phyloP scores from a whole-genome alignment of 2,797 vertebrate species.

The Chiloscyllium punctatum region DNA sequence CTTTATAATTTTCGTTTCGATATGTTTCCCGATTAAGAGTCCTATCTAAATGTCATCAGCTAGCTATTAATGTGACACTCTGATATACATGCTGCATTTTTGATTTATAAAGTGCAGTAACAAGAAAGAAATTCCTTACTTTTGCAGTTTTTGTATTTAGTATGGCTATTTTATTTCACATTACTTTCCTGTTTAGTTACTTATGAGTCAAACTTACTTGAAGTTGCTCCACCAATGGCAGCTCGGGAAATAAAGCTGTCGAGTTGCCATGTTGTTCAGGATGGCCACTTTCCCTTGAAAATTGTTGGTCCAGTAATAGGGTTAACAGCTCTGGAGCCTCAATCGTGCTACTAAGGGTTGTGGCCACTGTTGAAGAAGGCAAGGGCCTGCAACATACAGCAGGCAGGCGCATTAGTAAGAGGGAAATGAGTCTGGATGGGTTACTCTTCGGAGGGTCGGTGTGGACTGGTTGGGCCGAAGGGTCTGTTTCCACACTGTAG shows the following conservation, averaged over 20 bases:
- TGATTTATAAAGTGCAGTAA: background rate
- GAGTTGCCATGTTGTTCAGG: too few species aligned
- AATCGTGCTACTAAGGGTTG: too few species aligned
- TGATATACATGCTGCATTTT: background rate
- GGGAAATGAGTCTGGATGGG: too few species aligned
- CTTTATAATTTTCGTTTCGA: conserved; percentile 6
- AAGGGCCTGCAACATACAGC: background rate
- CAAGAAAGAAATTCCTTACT: background rate
- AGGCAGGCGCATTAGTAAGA: background rate
- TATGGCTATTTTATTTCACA: background rate
- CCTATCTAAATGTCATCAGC: background rate
- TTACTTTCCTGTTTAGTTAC: background rate
- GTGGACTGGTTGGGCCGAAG: too few species aligned
- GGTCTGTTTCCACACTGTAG: too few species aligned
- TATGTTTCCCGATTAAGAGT: background rate
- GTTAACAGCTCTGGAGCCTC: too few species aligned
- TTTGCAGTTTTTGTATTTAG: background rate
- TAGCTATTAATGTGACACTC: background rate
- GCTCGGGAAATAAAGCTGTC: too few species aligned
- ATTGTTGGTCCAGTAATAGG: background rate
- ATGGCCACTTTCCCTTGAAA: too few species aligned
- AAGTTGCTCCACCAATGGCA: background rate
- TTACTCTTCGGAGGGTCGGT: too few species aligned
- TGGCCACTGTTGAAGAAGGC: background rate
- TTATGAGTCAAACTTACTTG: background rate